phyloP scores from a whole-genome alignment of 2,888 invertebrate genomes.

The Abscondita cerata region DNA sequence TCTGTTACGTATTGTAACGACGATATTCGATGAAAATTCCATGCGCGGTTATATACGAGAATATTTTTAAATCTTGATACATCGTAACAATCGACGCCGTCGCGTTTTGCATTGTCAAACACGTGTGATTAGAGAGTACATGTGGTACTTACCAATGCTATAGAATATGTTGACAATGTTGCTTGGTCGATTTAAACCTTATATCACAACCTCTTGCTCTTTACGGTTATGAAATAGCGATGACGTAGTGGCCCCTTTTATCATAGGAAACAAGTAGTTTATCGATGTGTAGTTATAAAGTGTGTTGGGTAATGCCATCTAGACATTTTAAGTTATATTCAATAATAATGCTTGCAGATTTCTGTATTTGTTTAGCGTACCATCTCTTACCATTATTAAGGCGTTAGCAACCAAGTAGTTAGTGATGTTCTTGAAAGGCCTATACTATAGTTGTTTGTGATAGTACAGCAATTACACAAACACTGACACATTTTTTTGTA shows the following conservation, averaged over 20 bases:
- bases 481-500: no score
- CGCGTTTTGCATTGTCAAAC: slow-evolving; percentile 49
- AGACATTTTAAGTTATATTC: neutral
- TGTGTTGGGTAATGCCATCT: neutral
- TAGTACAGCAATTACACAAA: no score
- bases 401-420: no score
- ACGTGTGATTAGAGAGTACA: slow-evolving; percentile 51
- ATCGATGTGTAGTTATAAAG: slow-evolving; percentile 28
- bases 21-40: slow-evolving; percentile 11
- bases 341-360: no score
- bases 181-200: slow-evolving; percentile 55
- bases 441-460: no score
- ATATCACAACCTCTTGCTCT: slow-evolving; percentile 49
- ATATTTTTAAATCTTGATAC: slow-evolving; percentile 16
- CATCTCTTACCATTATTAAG: no score
- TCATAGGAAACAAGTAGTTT: slow-evolving; percentile 42
- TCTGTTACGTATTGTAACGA: neutral
- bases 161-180: slow-evolving; percentile 53
- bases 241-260: slow-evolving; percentile 44
- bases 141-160: slow-evolving; percentile 53
- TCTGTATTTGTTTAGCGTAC: no score
- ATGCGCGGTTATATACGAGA: slow-evolving; percentile 17
- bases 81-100: slow-evolving; percentile 26
- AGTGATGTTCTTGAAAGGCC: no score
- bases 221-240: slow-evolving; percentile 40